Conservation (phyloP, 37 sponge, comb jelly and placozoan genomes). For the Bolinopsis microptera region DNA sequence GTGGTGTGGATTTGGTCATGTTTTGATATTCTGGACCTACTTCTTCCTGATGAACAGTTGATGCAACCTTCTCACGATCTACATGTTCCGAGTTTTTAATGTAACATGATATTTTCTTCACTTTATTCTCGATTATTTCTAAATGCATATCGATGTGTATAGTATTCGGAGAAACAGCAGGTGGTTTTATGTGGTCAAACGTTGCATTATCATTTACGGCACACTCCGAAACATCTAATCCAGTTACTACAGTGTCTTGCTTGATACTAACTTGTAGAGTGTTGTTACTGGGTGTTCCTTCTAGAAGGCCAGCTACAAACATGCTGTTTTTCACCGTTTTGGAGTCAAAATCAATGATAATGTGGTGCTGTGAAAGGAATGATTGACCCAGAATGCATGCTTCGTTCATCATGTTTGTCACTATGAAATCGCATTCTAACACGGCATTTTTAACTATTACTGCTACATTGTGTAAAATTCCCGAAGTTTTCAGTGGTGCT, state of each 20-base stretch:
- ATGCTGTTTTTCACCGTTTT: neutral
- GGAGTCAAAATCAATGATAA: neutral
- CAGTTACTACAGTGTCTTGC: neutral
- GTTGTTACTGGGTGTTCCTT: neutral
- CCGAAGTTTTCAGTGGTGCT: neutral
- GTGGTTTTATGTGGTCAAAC: too few species aligned
- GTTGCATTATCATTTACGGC: neutral
- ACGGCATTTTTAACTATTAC: neutral
- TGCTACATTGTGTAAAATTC: neutral
- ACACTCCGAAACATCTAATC: neutral
- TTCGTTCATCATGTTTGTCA: neutral
- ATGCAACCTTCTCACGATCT: too few species aligned
- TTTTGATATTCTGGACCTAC: too few species aligned
- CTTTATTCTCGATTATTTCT: neutral
- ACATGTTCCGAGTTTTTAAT: too few species aligned
- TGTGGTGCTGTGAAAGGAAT: neutral
- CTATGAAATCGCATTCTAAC: neutral
- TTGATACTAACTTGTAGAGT: neutral
- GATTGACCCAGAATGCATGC: slow-evolving; percentile 25
- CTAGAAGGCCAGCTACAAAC: neutral
- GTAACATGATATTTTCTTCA: too few species aligned
- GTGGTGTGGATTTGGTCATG: too few species aligned
- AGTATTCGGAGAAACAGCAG: neutral
- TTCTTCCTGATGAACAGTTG: too few species aligned
- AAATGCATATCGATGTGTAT: neutral